Conservation (phyloP, 2,797 vertebrate genomes). For the Loris lydekkerianus region DNA sequence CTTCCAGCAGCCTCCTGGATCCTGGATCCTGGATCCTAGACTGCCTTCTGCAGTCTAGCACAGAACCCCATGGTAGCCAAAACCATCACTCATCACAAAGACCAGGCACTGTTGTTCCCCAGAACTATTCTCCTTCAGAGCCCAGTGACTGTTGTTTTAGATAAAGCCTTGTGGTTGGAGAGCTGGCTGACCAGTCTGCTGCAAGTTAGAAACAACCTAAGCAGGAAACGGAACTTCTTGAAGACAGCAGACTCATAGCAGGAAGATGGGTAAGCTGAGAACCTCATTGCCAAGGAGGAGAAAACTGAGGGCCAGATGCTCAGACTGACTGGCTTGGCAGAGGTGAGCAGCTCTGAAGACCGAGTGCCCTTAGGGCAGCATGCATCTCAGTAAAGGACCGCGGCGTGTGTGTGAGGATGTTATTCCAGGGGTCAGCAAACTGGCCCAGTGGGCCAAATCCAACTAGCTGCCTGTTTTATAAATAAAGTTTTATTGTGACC, state of each 20-base stretch:
- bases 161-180: background rate
- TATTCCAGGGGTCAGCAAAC: background rate
- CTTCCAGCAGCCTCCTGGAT: background rate
- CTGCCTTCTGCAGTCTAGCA: background rate
- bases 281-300: background rate
- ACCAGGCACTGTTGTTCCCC: background rate
- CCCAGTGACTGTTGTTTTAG: background rate
- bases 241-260: background rate
- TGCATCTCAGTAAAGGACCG: background rate
- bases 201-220: background rate
- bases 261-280: background rate
- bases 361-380: background rate
- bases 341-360: background rate
- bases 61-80: background rate
- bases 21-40: background rate
- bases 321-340: background rate
- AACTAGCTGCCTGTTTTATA: background rate
- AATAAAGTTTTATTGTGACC: constrained; percentile 60
- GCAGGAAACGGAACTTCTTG: background rate
- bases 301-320: background rate
- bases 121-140: background rate
- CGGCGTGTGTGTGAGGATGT: background rate
- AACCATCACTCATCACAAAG: background rate
- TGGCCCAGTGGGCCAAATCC: background rate
- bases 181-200: background rate